phyloP scores from a whole-genome alignment of 2,888 invertebrate genomes.

The Agriotes lineatus region DNA sequence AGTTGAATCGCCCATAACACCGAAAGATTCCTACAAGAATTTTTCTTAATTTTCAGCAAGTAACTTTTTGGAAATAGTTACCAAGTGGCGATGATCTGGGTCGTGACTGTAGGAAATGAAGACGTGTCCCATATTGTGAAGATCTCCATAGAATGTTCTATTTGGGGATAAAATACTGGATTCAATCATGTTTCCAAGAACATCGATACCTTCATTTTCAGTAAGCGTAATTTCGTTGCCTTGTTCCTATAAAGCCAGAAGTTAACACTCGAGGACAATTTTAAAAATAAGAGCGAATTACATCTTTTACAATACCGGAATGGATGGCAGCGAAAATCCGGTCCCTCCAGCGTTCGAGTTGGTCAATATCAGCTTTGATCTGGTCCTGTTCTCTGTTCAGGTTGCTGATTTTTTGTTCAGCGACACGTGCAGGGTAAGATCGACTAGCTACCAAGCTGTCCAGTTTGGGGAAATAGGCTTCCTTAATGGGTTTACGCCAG shows the following conservation, averaged over 20 bases:
- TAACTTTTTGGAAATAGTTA: too few species aligned
- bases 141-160: conserved; percentile 78
- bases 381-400: conserved; percentile 77
- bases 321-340: conserved; percentile 80
- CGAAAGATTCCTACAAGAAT: conserved; percentile 78
- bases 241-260: conserved; percentile 68
- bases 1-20: conserved; percentile 86
- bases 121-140: conserved; percentile 88
- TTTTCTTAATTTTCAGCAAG: too few species aligned
- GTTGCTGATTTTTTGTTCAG: conserved; percentile 70
- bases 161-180: conserved; percentile 78
- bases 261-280: too few species aligned
- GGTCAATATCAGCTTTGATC: conserved; percentile 75
- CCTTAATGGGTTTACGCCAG: conserved; percentile 77
- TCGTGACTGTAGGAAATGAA: conserved; percentile 84
- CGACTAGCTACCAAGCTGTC: conserved; percentile 83
- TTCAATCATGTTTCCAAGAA: conserved; percentile 85
- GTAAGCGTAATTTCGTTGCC: conserved; percentile 72
- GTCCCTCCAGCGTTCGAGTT: conserved; percentile 82
- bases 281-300: conserved; percentile 55
- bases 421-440: conserved; percentile 80
- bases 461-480: conserved; percentile 88
- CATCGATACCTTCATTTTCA: conserved; percentile 80
- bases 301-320: conserved; percentile 71
- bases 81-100: conserved; percentile 81